Evolutionary conservation across 2,797 vertebrate genomes (phyloP).

Genomic region (Sebastes minor): DNA sequence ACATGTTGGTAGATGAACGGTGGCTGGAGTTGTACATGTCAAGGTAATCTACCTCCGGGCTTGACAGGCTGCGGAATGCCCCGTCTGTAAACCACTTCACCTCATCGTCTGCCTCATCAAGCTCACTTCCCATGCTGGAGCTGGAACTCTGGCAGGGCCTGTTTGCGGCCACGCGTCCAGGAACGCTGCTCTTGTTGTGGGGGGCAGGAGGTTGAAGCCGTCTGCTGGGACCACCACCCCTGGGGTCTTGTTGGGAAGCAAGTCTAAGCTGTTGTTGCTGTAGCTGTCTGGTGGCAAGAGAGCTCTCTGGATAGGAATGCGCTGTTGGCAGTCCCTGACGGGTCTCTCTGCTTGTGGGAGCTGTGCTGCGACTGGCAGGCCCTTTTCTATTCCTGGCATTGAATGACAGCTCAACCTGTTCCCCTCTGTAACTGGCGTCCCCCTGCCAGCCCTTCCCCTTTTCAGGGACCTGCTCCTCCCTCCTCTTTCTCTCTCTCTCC

Average conservation of each 20-base stretch:
- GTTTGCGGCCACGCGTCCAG: slow-evolving; percentile 60
- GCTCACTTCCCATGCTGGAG: slow-evolving; percentile 86
- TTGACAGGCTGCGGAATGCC: slow-evolving; percentile 85
- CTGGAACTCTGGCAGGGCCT: slow-evolving; percentile 78
- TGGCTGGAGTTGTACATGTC: slow-evolving; percentile 90
- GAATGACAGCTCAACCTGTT: slow-evolving; percentile 93
- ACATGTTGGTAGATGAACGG: slow-evolving; percentile 83
- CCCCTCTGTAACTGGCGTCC: slow-evolving; percentile 82
- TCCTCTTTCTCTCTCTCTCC: slow-evolving; percentile 68
- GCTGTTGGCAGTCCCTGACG: slow-evolving; percentile 78
- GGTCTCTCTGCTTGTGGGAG: slow-evolving; percentile 81
- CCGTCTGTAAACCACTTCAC: slow-evolving; percentile 87
- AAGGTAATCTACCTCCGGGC: slow-evolving; percentile 81
- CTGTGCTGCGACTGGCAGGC: slow-evolving; percentile 78
- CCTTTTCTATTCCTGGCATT: slow-evolving; percentile 90
- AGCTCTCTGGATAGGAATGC: slow-evolving; percentile 82
- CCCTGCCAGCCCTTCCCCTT: slow-evolving; percentile 75
- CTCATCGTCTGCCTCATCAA: slow-evolving; percentile 88
- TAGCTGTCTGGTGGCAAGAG: slow-evolving; percentile 75
- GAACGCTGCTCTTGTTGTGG: slow-evolving; percentile 63
- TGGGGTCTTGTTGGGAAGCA: slow-evolving; percentile 75
- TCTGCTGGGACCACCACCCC: slow-evolving; percentile 59
- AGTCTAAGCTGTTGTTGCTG: slow-evolving; percentile 81
- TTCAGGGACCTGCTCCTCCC: slow-evolving; percentile 72
- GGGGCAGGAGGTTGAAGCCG: slow-evolving; percentile 66